Base-by-base conservation (phyloP, 2,888 invertebrate genomes). In the Drosophila kambysellisi region DNA sequence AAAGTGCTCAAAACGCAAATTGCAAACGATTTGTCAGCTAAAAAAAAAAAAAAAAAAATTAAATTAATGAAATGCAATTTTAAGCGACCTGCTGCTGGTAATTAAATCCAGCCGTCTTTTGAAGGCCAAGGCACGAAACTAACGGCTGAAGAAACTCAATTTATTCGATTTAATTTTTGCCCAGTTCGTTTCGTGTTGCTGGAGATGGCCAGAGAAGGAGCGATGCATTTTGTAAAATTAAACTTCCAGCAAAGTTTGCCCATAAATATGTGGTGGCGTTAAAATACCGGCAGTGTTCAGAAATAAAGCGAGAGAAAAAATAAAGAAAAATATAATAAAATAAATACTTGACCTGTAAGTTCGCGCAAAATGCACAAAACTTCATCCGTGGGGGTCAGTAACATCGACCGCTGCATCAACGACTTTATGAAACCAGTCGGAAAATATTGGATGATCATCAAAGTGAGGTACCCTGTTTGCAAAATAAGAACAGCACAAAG, bases 341-440 rank as follows among this genome's bases (percentile, higher is more conserved):
- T 81, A 70, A 75, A 82, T 86, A 78, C 88, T 83, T 86, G 86
- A 88, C 86, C 81, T 70, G 86, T 59, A 74, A 83, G 61, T 80
- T 74, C 15, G 56, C 62, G 60, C 52, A 79, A 64, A 52, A 60
- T 65, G 58, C 58, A 52, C 64, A 72, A 78, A 65, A 30, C 35
- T 25, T 53, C 60, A 51, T 43, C 61, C 35, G 33, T 48, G 58
- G 41, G 30, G 41, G 57, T 64, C 63, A 25, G 30, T 37, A 51
- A n/a, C 20, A 51, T 17, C 43, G 54, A 53, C 60, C 48, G 65
- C 51, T 52, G 59, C 60, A 50, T 54, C 64, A 37, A 39, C 32
- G n/a, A 53, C 51, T 68, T 32, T 69, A 54, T 50, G 50, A 73
- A 76, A 37, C 25, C 39, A 25, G 17, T 2, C 11, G 11, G 17